Base-by-base conservation (phyloP, 2,888 invertebrate species). In the Eupithecia subumbrata region DNA sequence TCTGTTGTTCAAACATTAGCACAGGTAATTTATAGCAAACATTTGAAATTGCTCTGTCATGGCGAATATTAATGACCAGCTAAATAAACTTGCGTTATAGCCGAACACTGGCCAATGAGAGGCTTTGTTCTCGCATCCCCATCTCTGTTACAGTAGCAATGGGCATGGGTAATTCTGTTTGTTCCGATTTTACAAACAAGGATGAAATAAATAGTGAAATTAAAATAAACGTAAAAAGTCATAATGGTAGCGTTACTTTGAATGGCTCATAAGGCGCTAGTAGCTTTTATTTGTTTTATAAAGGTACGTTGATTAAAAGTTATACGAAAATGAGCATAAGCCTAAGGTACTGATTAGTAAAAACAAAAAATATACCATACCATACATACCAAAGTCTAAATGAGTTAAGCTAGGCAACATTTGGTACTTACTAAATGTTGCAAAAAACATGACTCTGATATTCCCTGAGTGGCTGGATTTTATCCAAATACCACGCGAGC, bases 21-120 rank as follows among this genome's bases (percentile, higher is more conserved):
- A 84, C 85, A 87, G 86, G 86, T 89, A 90, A 90, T 89, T 87
- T 85, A 90, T 84, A 82, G 83, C 84, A 90, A 91, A 91, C 91
- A 89, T 84, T 87, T 85, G 85, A 85, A 88, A 90, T 89, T 89
- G 87, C 84, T 83, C 85, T 89, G 89, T 88, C 90, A 89, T 85
- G 79, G 86, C 85, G 86, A 88, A 89, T 90, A 90, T 90, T 90
- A 90, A 91, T 88, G 88, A 87, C 83, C 80, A 72, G 82, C 79
- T 83, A 84, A 88, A 87, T 87, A 88, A 86, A 86, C 85, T 76
- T 85, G 80, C 68, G 71, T 63, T 80, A 43, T 71, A 74, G 60
- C 73, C 71, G 74, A 74, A 68, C 72, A 74, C 73, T 16, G 69
- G 72, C 69, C 75, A 67, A 48, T 78, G 63, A 52, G 63, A 64